A percentile compares a stretch with the other conserved stretches of the same genome.
phyloP scores from a whole-genome alignment of 2,113 vertebrate genomes.

The Pseudopodoces humilis region DNA sequence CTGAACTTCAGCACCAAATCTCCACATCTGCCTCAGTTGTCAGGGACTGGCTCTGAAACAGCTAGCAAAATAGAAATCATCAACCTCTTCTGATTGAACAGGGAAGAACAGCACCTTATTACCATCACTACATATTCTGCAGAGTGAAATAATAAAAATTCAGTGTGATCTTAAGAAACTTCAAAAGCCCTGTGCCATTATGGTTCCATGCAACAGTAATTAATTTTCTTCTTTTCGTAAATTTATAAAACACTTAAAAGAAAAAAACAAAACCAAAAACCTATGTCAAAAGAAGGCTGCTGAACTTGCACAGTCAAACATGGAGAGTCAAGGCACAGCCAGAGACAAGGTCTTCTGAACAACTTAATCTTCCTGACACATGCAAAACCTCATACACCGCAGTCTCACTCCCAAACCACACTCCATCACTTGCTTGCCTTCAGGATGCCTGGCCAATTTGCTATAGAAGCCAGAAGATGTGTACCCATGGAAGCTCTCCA shows the following conservation, averaged over 20 bases:
- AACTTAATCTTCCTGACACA: neutral
- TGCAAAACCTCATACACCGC: neutral
- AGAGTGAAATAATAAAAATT: neutral
- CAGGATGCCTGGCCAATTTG: neutral
- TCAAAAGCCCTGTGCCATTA: neutral
- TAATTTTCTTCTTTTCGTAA: neutral
- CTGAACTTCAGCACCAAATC: neutral
- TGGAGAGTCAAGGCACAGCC: neutral
- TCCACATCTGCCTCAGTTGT: neutral
- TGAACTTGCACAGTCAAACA: neutral
- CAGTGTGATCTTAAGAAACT: neutral
- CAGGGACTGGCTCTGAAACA: neutral
- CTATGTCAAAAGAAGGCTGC: neutral
- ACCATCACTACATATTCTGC: neutral
- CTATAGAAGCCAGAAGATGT: neutral
- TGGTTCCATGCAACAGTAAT: neutral
- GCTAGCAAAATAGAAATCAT: neutral
- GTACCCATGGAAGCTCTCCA: neutral
- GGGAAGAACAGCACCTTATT: neutral
- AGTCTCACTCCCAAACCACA: neutral
- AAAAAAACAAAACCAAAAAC: neutral
- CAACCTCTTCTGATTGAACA: neutral
- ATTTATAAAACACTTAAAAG: neutral
- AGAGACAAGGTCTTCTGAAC: neutral
- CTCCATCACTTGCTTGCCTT: neutral